These are phyloP conservation scores for Monodelphis domestica DNA, from an alignment of 2,797 vertebrate genomes.

Conservation along the genomic window DNA sequence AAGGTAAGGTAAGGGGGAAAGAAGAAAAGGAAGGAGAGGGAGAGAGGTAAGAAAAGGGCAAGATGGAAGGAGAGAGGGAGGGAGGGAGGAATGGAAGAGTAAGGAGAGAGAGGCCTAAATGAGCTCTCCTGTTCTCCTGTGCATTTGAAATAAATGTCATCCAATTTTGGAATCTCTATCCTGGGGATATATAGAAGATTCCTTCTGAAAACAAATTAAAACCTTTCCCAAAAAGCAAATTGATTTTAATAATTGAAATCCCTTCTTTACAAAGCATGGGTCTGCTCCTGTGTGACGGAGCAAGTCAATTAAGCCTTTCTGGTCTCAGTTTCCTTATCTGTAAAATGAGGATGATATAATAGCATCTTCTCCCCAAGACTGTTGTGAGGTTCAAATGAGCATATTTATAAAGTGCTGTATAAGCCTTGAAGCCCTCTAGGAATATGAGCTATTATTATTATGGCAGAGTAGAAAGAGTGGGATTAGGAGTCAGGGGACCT, in stretches of 20 bases:
- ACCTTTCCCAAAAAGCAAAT: conserved; percentile 19
- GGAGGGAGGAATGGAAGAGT: not conserved
- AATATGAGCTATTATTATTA: not conserved
- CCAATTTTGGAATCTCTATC: not conserved
- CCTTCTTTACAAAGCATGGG: not conserved
- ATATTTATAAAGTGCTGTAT: not conserved
- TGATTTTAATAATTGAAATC: not conserved
- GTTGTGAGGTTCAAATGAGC: not conserved
- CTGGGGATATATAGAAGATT: not conserved
- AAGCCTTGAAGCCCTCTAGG: not conserved
- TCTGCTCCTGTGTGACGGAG: not conserved
- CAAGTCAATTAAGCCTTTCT: not conserved
- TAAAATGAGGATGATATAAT: not conserved
- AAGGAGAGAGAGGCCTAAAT: no score
- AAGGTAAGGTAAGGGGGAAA: not conserved
- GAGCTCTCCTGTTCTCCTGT: not conserved
- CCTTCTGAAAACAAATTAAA: conserved; percentile 22
- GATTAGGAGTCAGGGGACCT: not conserved
- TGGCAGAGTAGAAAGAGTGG: not conserved
- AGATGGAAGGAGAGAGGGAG: no score
- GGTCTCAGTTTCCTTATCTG: not conserved
- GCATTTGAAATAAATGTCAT: not conserved
- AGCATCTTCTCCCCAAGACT: not conserved
- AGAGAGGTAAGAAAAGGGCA: no score
- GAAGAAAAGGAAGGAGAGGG: no score